These are phyloP conservation scores for Pseudopipra pipra DNA, from an alignment of 2,113 vertebrate genomes.

Conservation along the genomic window DNA sequence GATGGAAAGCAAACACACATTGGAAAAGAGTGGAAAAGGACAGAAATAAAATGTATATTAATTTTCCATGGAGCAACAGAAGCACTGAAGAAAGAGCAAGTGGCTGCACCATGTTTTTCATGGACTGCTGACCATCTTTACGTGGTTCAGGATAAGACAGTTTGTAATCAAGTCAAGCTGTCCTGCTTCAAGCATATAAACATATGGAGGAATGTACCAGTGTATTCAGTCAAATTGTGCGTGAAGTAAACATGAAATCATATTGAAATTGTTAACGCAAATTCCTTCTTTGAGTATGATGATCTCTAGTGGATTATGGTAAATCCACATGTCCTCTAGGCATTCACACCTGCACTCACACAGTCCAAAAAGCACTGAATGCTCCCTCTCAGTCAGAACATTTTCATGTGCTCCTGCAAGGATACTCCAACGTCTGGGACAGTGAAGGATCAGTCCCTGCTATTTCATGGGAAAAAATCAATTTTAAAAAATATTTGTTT, in stretches of 20 bases:
- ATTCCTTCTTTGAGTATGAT: not conserved
- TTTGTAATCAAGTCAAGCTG: constrained; percentile 25
- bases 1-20: not conserved
- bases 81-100: not conserved
- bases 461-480: not conserved
- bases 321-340: not conserved
- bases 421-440: not conserved
- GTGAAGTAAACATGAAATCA: not conserved
- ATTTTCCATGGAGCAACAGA: not conserved
- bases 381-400: not conserved
- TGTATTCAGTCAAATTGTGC: not conserved
- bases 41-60: not conserved
- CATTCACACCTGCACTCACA: constrained; percentile 22
- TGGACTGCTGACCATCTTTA: not conserved
- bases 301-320: not conserved
- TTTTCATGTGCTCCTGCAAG: not conserved
- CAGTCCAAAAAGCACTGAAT: not conserved
- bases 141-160: not conserved
- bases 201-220: not conserved
- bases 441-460: not conserved
- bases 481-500: not conserved
- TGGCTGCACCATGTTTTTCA: not conserved
- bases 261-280: constrained; percentile 18
- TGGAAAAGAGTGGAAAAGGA: not conserved
- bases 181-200: not conserved